Evolutionary conservation across 2,888 invertebrate species (phyloP).

Genomic region (Mechanitis messenoides): DNA sequence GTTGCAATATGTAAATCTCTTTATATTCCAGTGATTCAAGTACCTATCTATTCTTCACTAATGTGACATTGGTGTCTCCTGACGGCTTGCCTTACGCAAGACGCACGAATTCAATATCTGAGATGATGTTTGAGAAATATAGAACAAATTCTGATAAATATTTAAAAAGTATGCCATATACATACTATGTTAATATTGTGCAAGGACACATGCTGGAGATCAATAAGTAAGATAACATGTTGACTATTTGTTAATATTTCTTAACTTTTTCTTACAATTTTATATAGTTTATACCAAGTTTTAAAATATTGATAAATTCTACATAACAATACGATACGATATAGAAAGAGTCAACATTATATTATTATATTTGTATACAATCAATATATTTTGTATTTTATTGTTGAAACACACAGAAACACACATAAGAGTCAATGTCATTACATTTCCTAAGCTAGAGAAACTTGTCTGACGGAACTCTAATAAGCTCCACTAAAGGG

Average conservation of each 20-base stretch:
- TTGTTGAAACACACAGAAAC: background rate
- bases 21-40: conserved; percentile 51
- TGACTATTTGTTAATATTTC: no score
- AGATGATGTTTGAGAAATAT: conserved; percentile 69
- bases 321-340: no score
- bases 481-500: no score
- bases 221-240: conserved; percentile 59
- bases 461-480: no score
- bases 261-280: no score
- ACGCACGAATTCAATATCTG: conserved; percentile 43
- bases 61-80: conserved; percentile 81
- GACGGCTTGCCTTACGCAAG: conserved; percentile 70
- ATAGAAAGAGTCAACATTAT: background rate
- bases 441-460: no score
- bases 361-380: background rate
- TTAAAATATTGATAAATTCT: no score
- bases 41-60: conserved; percentile 77
- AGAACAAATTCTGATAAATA: conserved; percentile 67
- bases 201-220: conserved; percentile 75
- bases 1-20: background rate
- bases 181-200: conserved; percentile 81
- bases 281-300: no score
- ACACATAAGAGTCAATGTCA: no score
- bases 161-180: conserved; percentile 75
- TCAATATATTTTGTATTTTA: background rate